phyloP scores from a whole-genome alignment of 2,888 invertebrate genomes.

The Nymphalis c-album region DNA sequence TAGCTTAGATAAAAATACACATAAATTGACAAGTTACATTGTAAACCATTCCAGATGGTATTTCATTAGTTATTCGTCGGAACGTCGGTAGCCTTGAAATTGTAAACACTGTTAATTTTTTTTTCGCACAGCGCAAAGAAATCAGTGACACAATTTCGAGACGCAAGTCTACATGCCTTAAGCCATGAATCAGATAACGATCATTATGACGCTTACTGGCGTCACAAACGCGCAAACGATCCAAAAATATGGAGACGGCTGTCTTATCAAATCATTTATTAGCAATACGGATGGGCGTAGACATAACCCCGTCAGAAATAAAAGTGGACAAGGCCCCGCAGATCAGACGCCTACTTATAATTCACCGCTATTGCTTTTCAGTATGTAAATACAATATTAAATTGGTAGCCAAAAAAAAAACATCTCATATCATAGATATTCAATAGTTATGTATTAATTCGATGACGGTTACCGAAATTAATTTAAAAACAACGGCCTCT shows the following conservation, averaged over 20 bases:
- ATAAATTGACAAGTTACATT: neutral
- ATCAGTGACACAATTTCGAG: constrained; percentile 30
- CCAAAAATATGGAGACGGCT: constrained; percentile 61
- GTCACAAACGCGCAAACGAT: constrained; percentile 54
- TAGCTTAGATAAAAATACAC: neutral
- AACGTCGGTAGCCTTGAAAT: neutral
- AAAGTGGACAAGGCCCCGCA: constrained; percentile 16
- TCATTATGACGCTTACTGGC: constrained; percentile 47
- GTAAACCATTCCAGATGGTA: neutral
- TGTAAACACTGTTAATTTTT: neutral
- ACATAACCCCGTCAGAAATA: constrained; percentile 27
- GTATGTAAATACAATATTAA: too few species aligned
- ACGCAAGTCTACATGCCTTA: constrained; percentile 35
- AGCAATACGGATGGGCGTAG: constrained; percentile 39
- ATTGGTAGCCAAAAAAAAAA: too few species aligned
- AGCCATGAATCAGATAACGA: constrained; percentile 47
- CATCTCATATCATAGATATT: too few species aligned
- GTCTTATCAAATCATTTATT: constrained; percentile 60
- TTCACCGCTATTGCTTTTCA: neutral
- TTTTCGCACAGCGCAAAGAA: constrained; percentile 20
- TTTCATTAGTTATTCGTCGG: neutral
- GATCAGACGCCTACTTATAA: constrained; percentile 12
- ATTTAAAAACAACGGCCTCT: too few species aligned
- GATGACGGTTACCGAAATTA: too few species aligned
- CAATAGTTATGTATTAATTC: too few species aligned